These are phyloP conservation scores for Euphydryas editha DNA, from an alignment of 2,888 invertebrate genomes.

Conservation along the genomic window DNA sequence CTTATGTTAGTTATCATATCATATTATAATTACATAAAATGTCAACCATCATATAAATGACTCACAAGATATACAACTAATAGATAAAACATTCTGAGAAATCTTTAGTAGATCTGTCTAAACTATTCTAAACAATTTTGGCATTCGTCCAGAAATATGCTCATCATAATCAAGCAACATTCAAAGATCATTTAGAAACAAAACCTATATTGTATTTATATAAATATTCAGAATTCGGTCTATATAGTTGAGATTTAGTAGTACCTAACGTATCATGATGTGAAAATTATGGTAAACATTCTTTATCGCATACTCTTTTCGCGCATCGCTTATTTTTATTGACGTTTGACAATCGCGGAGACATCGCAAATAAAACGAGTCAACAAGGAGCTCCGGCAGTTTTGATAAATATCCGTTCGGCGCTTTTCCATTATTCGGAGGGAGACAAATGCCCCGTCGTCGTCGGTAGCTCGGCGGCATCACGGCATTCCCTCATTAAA, in stretches of 20 bases:
- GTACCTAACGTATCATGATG: neutral
- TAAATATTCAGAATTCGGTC: neutral
- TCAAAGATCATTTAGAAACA: conserved; percentile 67
- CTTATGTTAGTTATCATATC: neutral
- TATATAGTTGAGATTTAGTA: neutral
- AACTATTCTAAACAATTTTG: conserved; percentile 54
- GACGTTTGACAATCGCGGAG: conserved; percentile 52
- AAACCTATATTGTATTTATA: conserved; percentile 43
- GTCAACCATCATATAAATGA: neutral
- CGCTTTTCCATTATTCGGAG: conserved; percentile 69
- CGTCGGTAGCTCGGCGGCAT: conserved; percentile 57
- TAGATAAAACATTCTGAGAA: neutral
- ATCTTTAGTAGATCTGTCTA: neutral
- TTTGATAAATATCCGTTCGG: conserved; percentile 76
- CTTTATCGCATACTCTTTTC: conserved; percentile 2
- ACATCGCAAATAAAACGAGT: conserved; percentile 60
- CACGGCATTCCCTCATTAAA: conserved; percentile 77
- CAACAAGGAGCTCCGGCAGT: conserved; percentile 53
- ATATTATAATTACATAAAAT: neutral
- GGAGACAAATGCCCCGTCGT: conserved; percentile 72
- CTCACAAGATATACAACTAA: neutral
- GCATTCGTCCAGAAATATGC: conserved; percentile 62
- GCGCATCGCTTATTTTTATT: conserved; percentile 42
- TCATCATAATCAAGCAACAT: conserved; percentile 68
- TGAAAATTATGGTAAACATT: conserved; percentile 4